Evolutionary conservation across 1,140 invertebrate genomes (phyloP), one percentile per base, ranked within the genome.

Genomic region (Conus betulinus): DNA sequence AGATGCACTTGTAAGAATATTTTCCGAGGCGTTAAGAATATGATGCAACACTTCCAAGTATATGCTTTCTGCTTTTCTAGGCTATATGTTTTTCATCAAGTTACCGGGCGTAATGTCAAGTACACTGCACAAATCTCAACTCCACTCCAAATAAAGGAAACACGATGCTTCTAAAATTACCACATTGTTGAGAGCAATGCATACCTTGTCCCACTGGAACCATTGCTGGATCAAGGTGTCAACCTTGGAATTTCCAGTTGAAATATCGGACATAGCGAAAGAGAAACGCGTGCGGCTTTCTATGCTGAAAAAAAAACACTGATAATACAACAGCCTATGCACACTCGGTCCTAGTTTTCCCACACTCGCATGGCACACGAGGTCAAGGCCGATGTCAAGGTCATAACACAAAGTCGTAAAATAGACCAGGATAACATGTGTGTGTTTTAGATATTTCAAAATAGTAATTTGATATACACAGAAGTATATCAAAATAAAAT

Each of bases 151-250:
- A 39, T 39, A 39, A 39, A 39, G 39, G 39, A 39, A 39, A 39
- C 39, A 39, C 39, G 39, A 39, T 39, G 39, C 39, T 39, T 39
- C 39, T 39, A 39, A 39, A 39, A 39, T 39, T 39, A 39, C 39
- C 39, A 39, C 39, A 60, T 4, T 60, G 57, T 15, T 11, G 15
- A 60, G 0, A 52, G 20, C n/a, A n/a, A 63, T n/a, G 86, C 89
- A 90, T 93, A 96, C 96, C 95, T 96, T 96, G 90, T 97, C 97
- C 97, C 97, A 97, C 39, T 93, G 90, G 20, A 97, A 91, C 96
- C 97, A 97, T 93, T 97, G 96, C 10, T 95, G 92, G 79, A 97
- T 96, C 93, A 96, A 96, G 23, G 93, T 91, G 92, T 97, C 95
- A 52, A 97, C 92, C 74, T 95, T 92, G 13, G 90, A 85, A 89